Conservation (phyloP, 1,140 invertebrate species). For the Lepidurus packardi region DNA sequence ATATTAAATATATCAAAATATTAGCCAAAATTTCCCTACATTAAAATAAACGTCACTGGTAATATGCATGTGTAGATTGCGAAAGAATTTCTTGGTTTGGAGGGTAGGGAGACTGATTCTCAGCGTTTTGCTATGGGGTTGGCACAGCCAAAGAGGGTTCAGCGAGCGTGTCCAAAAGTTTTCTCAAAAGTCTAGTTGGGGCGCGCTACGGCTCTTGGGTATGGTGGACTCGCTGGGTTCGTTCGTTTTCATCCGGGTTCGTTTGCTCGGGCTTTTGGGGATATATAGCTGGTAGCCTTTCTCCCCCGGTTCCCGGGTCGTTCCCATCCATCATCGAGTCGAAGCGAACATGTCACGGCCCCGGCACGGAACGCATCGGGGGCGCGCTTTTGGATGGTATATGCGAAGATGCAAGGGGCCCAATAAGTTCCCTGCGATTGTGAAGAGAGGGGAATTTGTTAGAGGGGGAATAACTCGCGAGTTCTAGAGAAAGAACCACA, state of each 20-base stretch:
- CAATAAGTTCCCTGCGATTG: neutral
- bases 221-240: neutral
- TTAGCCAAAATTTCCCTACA: no score
- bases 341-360: conserved; percentile 12
- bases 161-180: neutral
- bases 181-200: neutral
- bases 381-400: neutral
- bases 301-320: neutral
- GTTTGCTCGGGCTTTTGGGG: neutral
- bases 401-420: conserved; percentile 10
- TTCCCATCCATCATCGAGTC: conserved; percentile 3
- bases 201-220: neutral
- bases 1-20: no score
- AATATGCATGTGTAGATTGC: no score
- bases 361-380: conserved; percentile 19
- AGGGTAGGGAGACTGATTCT: no score
- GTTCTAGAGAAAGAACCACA: neutral
- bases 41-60: no score
- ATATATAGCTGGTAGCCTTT: neutral
- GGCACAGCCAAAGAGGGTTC: neutral
- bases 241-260: neutral
- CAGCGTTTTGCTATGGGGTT: no score
- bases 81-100: no score
- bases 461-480: neutral
- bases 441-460: neutral